Evolutionary conservation across 2,888 invertebrate genomes (phyloP).

Genomic region (Capitulum mitella): DNA sequence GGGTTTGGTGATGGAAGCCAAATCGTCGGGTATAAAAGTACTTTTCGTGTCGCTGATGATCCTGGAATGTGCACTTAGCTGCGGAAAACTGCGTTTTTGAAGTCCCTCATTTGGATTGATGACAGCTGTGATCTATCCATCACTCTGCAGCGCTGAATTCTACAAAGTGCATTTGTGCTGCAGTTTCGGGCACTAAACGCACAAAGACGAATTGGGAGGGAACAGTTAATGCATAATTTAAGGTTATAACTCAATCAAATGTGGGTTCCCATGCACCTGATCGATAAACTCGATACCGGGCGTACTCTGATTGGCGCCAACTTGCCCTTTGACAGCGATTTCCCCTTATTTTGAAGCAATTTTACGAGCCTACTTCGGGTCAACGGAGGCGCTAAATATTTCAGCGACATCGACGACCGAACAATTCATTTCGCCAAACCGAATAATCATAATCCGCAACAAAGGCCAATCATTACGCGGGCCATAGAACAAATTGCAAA

Average conservation of each 20-base stretch:
- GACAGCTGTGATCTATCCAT: not conserved
- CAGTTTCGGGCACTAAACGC: not conserved
- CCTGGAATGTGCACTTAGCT: not conserved
- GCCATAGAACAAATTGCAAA: constrained; percentile 5
- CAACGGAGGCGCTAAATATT: not conserved
- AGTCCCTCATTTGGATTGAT: not conserved
- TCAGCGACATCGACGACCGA: not conserved
- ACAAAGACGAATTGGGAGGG: not conserved
- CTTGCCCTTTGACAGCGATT: not conserved
- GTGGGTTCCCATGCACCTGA: not conserved
- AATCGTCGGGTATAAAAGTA: not conserved
- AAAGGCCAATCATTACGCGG: not conserved
- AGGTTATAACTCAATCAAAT: not conserved
- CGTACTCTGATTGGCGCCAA: not conserved
- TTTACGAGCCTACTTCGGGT: too few species aligned
- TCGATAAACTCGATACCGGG: not conserved
- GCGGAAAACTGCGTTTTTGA: not conserved
- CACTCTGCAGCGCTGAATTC: not conserved
- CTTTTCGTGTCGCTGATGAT: not conserved
- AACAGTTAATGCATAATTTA: not conserved
- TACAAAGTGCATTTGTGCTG: not conserved
- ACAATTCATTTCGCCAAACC: not conserved
- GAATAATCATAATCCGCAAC: not conserved
- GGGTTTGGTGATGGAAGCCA: not conserved
- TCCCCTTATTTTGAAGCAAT: not conserved